Percentiles rank a stretch among this genome's conserved stretches.
Conservation (phyloP, 1,140 invertebrate species). For the Acromyrmex echinatior region DNA sequence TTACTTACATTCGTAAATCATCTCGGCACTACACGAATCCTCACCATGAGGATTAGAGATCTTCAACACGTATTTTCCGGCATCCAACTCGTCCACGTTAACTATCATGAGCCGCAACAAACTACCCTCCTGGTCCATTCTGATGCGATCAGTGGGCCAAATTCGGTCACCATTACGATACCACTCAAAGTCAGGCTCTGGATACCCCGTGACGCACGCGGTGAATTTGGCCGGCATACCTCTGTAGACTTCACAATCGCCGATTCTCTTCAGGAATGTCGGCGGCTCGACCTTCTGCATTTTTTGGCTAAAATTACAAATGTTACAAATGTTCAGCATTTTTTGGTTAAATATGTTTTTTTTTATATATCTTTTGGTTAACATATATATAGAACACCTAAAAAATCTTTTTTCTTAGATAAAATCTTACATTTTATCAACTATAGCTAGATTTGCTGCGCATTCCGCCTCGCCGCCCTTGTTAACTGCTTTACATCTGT, state of each 20-base stretch:
- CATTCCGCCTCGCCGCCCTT: constrained; percentile 93
- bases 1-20: constrained; percentile 93
- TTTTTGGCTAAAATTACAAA: constrained; percentile 80
- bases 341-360: too few relatives aligned
- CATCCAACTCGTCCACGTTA: constrained; percentile 92
- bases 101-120: constrained; percentile 92
- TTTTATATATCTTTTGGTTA: background rate
- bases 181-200: constrained; percentile 95
- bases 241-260: constrained; percentile 94
- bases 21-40: constrained; percentile 92
- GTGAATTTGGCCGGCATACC: constrained; percentile 97
- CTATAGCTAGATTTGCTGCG: constrained; percentile 91
- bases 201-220: constrained; percentile 94
- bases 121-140: constrained; percentile 93
- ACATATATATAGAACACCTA: background rate
- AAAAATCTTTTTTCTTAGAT: background rate
- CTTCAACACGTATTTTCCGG: constrained; percentile 93
- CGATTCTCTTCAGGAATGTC: constrained; percentile 95
- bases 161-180: constrained; percentile 93
- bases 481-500: constrained; percentile 93
- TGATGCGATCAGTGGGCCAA: constrained; percentile 92
- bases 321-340: too few relatives aligned
- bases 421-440: constrained; percentile 92
- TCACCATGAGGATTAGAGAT: constrained; percentile 95
- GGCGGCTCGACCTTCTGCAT: constrained; percentile 93